Evolutionary conservation across 2,113 vertebrate genomes (phyloP), one percentile per base, ranked within the genome.

Genomic region (Amblyornis subalaris): DNA sequence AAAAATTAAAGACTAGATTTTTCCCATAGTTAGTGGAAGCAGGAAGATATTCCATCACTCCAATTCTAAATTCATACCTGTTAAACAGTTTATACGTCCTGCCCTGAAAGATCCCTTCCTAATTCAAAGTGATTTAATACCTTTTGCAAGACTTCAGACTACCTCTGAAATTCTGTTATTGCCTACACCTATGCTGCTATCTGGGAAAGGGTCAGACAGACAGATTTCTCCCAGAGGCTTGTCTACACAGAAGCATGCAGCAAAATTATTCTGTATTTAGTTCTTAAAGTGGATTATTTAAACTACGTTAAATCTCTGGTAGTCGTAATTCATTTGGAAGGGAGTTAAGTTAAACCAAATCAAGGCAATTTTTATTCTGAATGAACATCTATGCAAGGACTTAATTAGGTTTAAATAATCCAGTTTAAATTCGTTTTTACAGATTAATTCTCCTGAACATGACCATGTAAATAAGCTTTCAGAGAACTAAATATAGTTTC

Each of bases 341-440:
- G n/a, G 85, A 91, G 78, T 94, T 88, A 88, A 82, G 54, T 85
- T 93, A 96, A 94, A 96, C 78, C 67, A 96, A 95, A 96, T 96
- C 85, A 96, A 91, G 33, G 25, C 53, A 91, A 76, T 83, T 91
- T 94, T 93, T 93, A 88, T 79, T 94, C 79, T 73, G 57, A 93
- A 91, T 85, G 14, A 95, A 73, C 74, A 67, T 95, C 66, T 85
- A 85, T 62, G 69, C 28, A 79, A 71, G 29, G 58, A 93, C 71
- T 88, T 91, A 93, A 96, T 88, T 90, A 91, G 50, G 90, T 95
- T 96, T 85, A 94, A 88, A 91, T 95, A 96, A 95, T 93, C 62
- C 75, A 80, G 62, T 95, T 96, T 75, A 94, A 85, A 83, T 83
- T 93, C 0, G 2, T 79, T 95, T 94, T 94, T 85, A 89, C 85